Evolutionary conservation across 2,797 vertebrate genomes (phyloP), one percentile per base, ranked within the genome.

Genomic region (Gorsachius magnificus): DNA sequence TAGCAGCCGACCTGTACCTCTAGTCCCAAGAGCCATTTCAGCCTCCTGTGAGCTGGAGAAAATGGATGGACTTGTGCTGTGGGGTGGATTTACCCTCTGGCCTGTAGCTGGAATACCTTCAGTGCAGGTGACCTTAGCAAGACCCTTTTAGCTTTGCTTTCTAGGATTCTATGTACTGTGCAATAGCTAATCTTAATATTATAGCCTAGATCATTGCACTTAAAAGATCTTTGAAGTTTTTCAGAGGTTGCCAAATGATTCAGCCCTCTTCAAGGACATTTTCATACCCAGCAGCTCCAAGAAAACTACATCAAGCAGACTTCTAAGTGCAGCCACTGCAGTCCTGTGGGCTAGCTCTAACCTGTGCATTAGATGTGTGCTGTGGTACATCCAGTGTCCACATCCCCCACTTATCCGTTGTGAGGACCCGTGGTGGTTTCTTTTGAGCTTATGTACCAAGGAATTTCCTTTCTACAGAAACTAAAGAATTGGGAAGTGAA

Each of bases 381-480:
- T 3, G 9, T 35, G 53, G 8, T 46, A 31, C 63, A 24, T 9
- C 36, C 0, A 0, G 5, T 83, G 60, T 33, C 38, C 48, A 77
- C 22, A 83, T 31, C 9, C 7, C 33, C 12, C 22, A 57, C 25
- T 38, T 29, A 17, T 19, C 56, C 54, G 58, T 0, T 5, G 2
- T 28, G 33, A 10, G 29, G 14, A 74, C 33, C 14, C 58, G 10
- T 12, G 13, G 21, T 86, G 16, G 16, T 24, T 61, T 66, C 35
- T 61, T 64, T 53, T 56, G 48, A 19, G 6, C 3, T 51, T 78
- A 16, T 20, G 10, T 35, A 19, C 28, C 26, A 71, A 78, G 19
- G 33, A 66, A 70, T 63, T 88, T 77, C 22, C 28, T 33, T 92
- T 80, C 53, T 56, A 45, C 10, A 72, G n/a, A 72, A 91, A 38